These are phyloP conservation scores for Pipa parva DNA, from an alignment of 2,113 vertebrate genomes.

Conservation along the genomic window DNA sequence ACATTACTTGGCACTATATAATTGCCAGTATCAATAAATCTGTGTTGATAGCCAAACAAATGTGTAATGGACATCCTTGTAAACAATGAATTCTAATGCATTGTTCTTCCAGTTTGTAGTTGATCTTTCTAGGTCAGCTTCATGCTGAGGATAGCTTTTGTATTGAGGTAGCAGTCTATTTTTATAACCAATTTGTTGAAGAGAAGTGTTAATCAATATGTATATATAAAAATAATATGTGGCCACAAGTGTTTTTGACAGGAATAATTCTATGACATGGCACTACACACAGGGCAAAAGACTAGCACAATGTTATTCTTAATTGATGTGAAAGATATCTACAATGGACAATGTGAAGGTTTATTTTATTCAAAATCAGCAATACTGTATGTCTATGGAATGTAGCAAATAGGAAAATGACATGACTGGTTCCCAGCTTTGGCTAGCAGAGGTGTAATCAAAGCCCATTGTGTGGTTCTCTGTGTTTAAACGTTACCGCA, in stretches of 20 bases:
- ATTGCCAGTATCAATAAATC: slow-evolving; percentile 12
- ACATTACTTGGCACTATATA: slow-evolving; percentile 12
- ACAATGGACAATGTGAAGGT: too few relatives aligned
- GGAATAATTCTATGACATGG: too few relatives aligned
- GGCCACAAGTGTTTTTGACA: background rate
- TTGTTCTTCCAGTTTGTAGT: slow-evolving; percentile 14
- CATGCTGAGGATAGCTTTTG: slow-evolving; percentile 8
- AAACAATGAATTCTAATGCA: slow-evolving; percentile 25
- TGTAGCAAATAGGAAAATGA: too few relatives aligned
- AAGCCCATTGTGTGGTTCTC: too few relatives aligned
- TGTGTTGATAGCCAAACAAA: slow-evolving; percentile 3
- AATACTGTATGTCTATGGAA: too few relatives aligned
- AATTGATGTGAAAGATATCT: too few relatives aligned
- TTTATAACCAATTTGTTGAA: slow-evolving; percentile 13
- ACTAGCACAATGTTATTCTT: too few relatives aligned
- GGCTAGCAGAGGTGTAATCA: too few relatives aligned
- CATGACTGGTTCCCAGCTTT: too few relatives aligned
- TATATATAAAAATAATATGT: background rate
- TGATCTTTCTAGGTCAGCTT: background rate
- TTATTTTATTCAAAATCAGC: too few relatives aligned
- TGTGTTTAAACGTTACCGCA: too few relatives aligned
- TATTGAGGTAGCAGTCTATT: slow-evolving; percentile 16
- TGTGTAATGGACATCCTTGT: slow-evolving; percentile 31
- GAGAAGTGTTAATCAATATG: slow-evolving; percentile 1
- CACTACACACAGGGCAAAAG: too few relatives aligned